Evolutionary conservation across 2,888 invertebrate genomes (phyloP), one percentile per base, ranked within the genome.

Genomic region (Litoditis marina): DNA sequence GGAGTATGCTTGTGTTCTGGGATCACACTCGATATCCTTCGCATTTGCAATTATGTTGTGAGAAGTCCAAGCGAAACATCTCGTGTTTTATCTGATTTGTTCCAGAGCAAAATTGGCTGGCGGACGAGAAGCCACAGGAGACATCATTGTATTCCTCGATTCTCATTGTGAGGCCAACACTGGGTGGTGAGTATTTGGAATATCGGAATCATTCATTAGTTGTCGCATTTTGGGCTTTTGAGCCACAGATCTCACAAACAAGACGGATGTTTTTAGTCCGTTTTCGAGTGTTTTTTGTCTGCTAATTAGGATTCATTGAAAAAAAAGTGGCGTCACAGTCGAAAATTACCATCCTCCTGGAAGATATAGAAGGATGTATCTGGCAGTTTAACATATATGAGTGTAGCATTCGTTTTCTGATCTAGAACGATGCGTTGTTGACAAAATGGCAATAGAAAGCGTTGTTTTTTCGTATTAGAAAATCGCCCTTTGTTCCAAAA

Each of bases 391-490:
- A n/a, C n/a, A n/a, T n/a, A n/a, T n/a, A n/a, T n/a, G n/a, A n/a
- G n/a, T n/a, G n/a, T n/a, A n/a, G n/a, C n/a, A n/a, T n/a, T n/a
- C n/a, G n/a, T n/a, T n/a, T n/a, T n/a, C n/a, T n/a, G n/a, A n/a
- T n/a, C n/a, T n/a, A n/a, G n/a, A n/a, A n/a, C n/a, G n/a, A n/a
- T 42, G 55, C 8, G 13, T 11, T 53, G 31, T n/a, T 13, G 7
- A 27, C n/a, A 55, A 25, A 13, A 19, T 84, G 11, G 92, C 90
- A 0, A 89, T 91, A 81, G 89, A 89, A 39, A 84, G 92, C 85
- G 86, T 92, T 65, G 93, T 93, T 86, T 90, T 92, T 1, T 27
- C 2, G 92, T 93, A 84, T 93, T 92, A 85, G 92, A 93, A 86
- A 89, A 88, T 3, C n/a, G n/a, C n/a, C n/a, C n/a, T n/a, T n/a